Evolutionary conservation across 1,140 invertebrate species (phyloP), one percentile per base, ranked within the genome.

Genomic region (Cotesia typhae): DNA sequence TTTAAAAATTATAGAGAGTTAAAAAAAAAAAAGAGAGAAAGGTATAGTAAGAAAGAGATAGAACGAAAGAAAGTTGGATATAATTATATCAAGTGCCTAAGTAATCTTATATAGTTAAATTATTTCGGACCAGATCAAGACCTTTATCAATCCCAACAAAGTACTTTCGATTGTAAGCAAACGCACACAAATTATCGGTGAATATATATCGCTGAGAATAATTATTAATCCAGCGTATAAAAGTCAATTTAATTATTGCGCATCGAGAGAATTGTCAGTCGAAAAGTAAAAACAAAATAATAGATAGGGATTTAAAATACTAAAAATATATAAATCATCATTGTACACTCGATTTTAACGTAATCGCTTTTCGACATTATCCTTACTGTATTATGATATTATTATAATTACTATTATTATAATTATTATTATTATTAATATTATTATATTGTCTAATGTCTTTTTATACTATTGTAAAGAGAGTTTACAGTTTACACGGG

Each of bases 111-210:
- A 82, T 84, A 69, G 73, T 78, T 74, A 85, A 84, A 77, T 84
- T 86, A 81, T 83, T 85, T 86, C 79, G 83, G 84, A 86, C 84
- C 85, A 86, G 82, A 83, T 78, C 82, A 84, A 47, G 80, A 85
- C 81, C 84, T 84, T 84, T 85, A 84, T 83, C 81, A 81, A 82
- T 80, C 77, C 82, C 71, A 82, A 78, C 73, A 77, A 81, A 82
- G 70, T 80, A 80, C 47, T 17, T 72, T 52, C 52, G 53, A 72
- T 72, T 60, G 38, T 67, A 60, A 36, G 61, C 47, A n/a, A 66
- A 65, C 63, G 63, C 63, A 41, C 63, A 65, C 28, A 28, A 28
- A 55, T 4, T 55, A 55, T 55, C 12, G 17, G 17, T 55, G 0
- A 14, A 55, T 55, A 17, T 28, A 28, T 28, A 28, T 17, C 17